Evolutionary conservation across 2,113 vertebrate genomes (phyloP).

Genomic region (Amia ocellicauda): DNA sequence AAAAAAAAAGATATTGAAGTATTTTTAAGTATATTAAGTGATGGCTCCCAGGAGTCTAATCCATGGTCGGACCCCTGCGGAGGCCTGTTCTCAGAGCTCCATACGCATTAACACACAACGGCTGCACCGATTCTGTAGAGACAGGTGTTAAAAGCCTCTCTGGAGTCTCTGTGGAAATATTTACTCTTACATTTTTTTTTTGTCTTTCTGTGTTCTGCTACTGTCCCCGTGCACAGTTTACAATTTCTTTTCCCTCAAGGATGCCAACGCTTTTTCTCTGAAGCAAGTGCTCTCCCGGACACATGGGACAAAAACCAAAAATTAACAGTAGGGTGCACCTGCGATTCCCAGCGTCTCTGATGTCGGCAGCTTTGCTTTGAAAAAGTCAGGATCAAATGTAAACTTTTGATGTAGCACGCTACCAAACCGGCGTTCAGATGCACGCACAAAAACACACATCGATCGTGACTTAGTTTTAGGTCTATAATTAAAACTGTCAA

Average conservation of each 20-base stretch:
- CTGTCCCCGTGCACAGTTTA: too few relatives aligned
- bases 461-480: not conserved
- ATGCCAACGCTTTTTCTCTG: not conserved
- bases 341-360: not conserved
- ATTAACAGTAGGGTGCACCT: not conserved
- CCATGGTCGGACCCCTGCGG: too few relatives aligned
- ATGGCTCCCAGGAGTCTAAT: too few relatives aligned
- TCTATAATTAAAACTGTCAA: constrained; percentile 4
- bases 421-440: not conserved
- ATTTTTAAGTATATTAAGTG: too few relatives aligned
- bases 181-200: not conserved
- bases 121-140: not conserved
- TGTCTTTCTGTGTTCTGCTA: too few relatives aligned
- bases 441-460: too few relatives aligned
- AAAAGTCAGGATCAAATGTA: not conserved
- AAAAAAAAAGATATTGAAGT: too few relatives aligned
- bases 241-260: not conserved
- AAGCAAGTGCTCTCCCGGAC: not conserved
- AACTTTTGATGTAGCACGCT: not conserved
- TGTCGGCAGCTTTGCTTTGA: not conserved
- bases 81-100: not conserved
- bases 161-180: not conserved
- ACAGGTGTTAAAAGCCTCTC: not conserved
- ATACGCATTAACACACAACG: not conserved
- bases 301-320: not conserved